A percentile compares a stretch with the other conserved stretches of the same genome.
Conservation (phyloP, 2,888 invertebrate genomes). For the Drosophila aldrichi region DNA sequence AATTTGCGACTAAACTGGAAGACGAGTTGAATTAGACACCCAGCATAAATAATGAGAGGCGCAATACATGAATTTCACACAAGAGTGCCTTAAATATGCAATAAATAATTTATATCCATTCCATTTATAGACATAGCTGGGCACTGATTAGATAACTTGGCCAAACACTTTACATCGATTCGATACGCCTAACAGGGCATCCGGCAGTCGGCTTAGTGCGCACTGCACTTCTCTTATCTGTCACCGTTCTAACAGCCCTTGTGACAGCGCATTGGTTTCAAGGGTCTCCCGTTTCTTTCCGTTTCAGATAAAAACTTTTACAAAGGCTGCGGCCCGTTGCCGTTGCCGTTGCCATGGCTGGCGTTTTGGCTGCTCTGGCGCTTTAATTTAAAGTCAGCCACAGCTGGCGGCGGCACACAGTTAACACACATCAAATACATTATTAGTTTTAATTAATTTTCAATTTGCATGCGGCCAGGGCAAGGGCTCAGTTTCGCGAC, state of each 20-base stretch:
- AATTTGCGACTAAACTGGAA: slow-evolving; percentile 12
- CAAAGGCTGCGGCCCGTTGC: slow-evolving; percentile 16
- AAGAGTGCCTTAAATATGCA: background rate
- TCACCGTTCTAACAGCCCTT: slow-evolving; percentile 4
- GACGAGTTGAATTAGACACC: background rate
- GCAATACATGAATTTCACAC: background rate
- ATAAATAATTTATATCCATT: background rate
- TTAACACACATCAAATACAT: slow-evolving; percentile 44
- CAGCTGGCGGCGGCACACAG: slow-evolving; percentile 21
- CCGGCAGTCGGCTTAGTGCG: background rate
- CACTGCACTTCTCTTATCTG: background rate
- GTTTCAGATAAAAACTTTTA: slow-evolving; percentile 64
- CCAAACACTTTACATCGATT: background rate
- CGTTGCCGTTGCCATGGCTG: slow-evolving; percentile 9
- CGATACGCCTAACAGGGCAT: background rate
- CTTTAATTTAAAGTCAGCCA: slow-evolving; percentile 34
- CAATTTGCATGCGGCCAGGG: slow-evolving; percentile 44
- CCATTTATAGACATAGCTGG: background rate
- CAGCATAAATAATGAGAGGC: slow-evolving; percentile 2
- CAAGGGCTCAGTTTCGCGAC: slow-evolving; percentile 7
- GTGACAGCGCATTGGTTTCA: slow-evolving; percentile 22
- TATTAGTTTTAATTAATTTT: slow-evolving; percentile 67
- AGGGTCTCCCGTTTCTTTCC: slow-evolving; percentile 48
- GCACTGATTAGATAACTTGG: too few species aligned
- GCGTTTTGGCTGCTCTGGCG: slow-evolving; percentile 14